Base-by-base conservation (phyloP, 1,140 invertebrate genomes). In the Mya arenaria region DNA sequence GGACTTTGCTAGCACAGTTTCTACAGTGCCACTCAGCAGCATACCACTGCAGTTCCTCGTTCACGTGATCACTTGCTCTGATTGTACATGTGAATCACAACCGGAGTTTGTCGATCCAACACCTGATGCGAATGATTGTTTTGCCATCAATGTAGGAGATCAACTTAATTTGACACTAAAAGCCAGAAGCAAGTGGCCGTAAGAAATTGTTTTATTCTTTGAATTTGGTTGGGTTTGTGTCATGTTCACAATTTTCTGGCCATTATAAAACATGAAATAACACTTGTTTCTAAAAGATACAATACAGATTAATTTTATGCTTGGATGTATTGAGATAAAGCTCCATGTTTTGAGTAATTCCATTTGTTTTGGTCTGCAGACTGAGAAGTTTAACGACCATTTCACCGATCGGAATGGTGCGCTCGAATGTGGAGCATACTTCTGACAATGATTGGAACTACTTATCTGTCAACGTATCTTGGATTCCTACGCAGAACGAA, bases 1-100 rank as follows among this genome's bases (percentile, higher is more conserved):
- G 48, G 73, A 77, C 37, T 77, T 77, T 39, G 8, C 32, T 28
- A 41, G 39, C 8, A 19, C 6, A 17, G 48, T 30, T 8, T 32
- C 36, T 30, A 32, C 37, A 19, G 44, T 25, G 25, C 36, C 73
- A 2, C 73, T 77, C 13, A 77, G 73, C 41, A 77, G 73, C 30
- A 65, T 77, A 17, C 73, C 73, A 32, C 56, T 77, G 15, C 73
- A 77, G 41, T 77, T 77, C 28, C 17, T 77, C 13, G 39, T 63
- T 4, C 28, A 65, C 39, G 39, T 77, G 25, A 37, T 44, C 32
- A 19, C 71, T 17, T 41, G 48, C 13, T 36, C 28, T 17, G 32
- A 23, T 8, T 69, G 66, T 48, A n/a, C 48, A 3, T 62, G 60
- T 62, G 3, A 62, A 17, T 28, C 19, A 23, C 4, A 3, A n/a